These are phyloP conservation scores for Hydropsyche betteni DNA, from an alignment of 2,888 invertebrate species.

Conservation along the genomic window DNA sequence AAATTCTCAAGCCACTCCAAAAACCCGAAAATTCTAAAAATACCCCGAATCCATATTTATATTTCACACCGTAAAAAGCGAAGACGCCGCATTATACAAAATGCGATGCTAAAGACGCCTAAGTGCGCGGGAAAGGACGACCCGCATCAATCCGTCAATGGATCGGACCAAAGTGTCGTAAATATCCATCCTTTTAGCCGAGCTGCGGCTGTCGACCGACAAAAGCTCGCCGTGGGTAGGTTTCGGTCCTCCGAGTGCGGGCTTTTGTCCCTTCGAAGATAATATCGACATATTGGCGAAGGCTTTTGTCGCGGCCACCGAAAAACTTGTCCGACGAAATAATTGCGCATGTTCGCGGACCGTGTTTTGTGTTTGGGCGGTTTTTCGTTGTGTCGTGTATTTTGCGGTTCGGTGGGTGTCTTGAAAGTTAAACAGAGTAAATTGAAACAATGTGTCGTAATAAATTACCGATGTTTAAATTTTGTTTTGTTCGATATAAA, in stretches of 20 bases:
- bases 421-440: too few species aligned
- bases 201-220: background rate
- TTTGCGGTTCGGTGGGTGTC: too few species aligned
- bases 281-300: constrained; percentile 36
- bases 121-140: constrained; percentile 2
- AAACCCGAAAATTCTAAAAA: too few species aligned
- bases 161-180: constrained; percentile 41
- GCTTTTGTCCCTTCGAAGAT: constrained; percentile 38
- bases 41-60: too few species aligned
- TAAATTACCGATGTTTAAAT: too few species aligned
- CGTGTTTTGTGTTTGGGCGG: background rate
- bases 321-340: background rate
- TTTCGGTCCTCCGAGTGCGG: background rate
- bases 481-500: too few species aligned
- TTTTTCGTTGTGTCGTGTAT: too few species aligned
- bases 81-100: too few species aligned
- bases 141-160: constrained; percentile 44
- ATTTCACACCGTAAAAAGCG: too few species aligned
- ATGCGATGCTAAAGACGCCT: constrained; percentile 7
- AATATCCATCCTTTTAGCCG: constrained; percentile 47
- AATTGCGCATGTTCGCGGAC: background rate
- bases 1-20: too few species aligned
- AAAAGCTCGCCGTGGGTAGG: constrained; percentile 23
- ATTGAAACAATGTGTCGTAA: too few species aligned
- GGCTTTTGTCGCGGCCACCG: background rate